Percentiles rank a stretch among this genome's conserved stretches.
Conservation (phyloP, 2,888 invertebrate species). For the Lycia hirtaria region DNA sequence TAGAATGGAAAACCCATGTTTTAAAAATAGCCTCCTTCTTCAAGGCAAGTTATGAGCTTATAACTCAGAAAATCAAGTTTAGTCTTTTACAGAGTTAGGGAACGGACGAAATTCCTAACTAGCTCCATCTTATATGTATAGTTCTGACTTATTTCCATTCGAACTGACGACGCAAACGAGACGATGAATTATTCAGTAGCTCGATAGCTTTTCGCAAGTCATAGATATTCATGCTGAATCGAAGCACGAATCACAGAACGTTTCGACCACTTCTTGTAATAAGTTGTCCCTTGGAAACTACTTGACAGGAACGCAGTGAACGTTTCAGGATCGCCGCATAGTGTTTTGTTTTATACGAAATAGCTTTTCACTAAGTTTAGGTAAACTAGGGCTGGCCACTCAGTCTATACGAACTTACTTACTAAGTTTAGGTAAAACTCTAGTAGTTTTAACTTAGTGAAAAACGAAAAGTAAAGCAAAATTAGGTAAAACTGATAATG, state of each 20-base stretch:
- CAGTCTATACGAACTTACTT: too few relatives aligned
- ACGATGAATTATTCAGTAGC: slow-evolving; percentile 48
- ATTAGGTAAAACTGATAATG: too few relatives aligned
- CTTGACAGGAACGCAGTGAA: background rate
- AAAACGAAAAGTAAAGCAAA: too few relatives aligned
- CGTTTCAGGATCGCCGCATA: background rate
- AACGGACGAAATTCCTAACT: background rate
- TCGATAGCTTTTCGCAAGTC: slow-evolving; percentile 44
- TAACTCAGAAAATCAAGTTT: background rate
- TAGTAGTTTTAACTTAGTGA: too few relatives aligned
- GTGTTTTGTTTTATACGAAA: too few relatives aligned
- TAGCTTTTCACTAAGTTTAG: too few relatives aligned
- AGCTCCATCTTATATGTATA: slow-evolving; percentile 11
- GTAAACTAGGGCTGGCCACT: too few relatives aligned
- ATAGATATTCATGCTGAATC: slow-evolving; percentile 46
- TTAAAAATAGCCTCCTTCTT: too few relatives aligned
- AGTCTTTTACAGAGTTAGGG: background rate
- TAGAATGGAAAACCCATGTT: too few relatives aligned
- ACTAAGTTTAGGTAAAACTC: too few relatives aligned
- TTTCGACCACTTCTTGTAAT: background rate
- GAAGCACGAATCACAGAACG: slow-evolving; percentile 14
- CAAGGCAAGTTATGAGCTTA: too few relatives aligned
- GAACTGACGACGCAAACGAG: slow-evolving; percentile 43
- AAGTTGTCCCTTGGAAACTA: background rate
- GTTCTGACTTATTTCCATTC: slow-evolving; percentile 39